These are phyloP conservation scores for Pelusios castaneus DNA, from an alignment of 2,113 vertebrate species.

Conservation along the genomic window DNA sequence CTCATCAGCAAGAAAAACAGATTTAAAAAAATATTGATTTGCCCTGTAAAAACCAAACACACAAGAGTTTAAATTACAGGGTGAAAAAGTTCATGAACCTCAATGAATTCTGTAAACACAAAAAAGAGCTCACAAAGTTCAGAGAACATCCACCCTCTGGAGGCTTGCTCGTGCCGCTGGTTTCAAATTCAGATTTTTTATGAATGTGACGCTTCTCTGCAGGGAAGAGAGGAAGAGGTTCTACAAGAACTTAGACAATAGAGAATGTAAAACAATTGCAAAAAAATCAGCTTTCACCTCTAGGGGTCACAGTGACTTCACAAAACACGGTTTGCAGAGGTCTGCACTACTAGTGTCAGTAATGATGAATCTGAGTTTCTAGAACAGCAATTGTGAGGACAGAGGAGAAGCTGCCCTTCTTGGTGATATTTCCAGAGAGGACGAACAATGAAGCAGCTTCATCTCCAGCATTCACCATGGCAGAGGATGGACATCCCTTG, in stretches of 20 bases:
- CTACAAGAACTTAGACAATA: neutral
- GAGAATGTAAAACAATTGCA: neutral
- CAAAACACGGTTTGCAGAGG: accelerated
- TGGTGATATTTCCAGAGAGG: neutral
- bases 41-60: neutral
- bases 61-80: neutral
- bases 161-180: accelerated
- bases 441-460: neutral
- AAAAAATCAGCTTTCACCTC: neutral
- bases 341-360: neutral
- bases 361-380: accelerated
- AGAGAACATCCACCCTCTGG: neutral
- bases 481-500: neutral
- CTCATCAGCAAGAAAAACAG: constrained; percentile 1
- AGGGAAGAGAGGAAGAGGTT: neutral
- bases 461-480: neutral
- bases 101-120: neutral
- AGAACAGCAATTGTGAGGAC: neutral
- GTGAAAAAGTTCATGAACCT: neutral
- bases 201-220: accelerated
- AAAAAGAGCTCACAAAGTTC: neutral
- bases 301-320: neutral
- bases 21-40: constrained; percentile 12
- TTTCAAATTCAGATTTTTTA: neutral
- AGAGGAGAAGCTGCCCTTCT: neutral